These are phyloP conservation scores for Artemia sinica DNA, from an alignment of 2,888 invertebrate species.

Conservation along the genomic window DNA sequence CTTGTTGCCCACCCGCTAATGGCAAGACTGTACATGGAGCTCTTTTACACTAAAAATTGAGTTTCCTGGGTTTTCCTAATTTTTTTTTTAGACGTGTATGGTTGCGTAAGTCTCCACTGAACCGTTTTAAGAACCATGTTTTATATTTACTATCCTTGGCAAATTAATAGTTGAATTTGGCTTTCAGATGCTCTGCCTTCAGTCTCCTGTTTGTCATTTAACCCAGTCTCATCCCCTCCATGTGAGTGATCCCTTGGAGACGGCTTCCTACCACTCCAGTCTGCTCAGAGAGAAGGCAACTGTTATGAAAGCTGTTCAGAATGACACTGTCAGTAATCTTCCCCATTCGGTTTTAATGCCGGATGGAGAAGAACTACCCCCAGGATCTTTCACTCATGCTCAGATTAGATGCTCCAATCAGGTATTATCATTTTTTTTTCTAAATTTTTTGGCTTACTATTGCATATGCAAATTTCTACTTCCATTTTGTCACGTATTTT, in stretches of 20 bases:
- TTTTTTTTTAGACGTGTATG: too few relatives aligned
- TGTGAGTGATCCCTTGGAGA: constrained; percentile 9
- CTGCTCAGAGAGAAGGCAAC: background rate
- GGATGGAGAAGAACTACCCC: background rate
- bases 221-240: background rate
- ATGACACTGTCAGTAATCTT: background rate
- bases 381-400: background rate
- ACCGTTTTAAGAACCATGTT: too few relatives aligned
- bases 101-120: too few relatives aligned
- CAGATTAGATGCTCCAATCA: constrained; percentile 11
- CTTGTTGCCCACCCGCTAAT: too few relatives aligned
- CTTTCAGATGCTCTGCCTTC: background rate
- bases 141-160: too few relatives aligned
- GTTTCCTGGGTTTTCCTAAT: too few relatives aligned
- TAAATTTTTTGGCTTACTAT: too few relatives aligned
- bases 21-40: too few relatives aligned
- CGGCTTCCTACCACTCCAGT: background rate
- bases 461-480: too few relatives aligned
- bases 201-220: background rate
- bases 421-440: background rate
- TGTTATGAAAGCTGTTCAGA: background rate
- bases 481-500: too few relatives aligned
- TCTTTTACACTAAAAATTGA: too few relatives aligned
- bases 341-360: background rate
- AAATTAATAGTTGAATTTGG: background rate